Conservation (phyloP, 2,797 vertebrate species). For the Arctocebus calabarensis region DNA sequence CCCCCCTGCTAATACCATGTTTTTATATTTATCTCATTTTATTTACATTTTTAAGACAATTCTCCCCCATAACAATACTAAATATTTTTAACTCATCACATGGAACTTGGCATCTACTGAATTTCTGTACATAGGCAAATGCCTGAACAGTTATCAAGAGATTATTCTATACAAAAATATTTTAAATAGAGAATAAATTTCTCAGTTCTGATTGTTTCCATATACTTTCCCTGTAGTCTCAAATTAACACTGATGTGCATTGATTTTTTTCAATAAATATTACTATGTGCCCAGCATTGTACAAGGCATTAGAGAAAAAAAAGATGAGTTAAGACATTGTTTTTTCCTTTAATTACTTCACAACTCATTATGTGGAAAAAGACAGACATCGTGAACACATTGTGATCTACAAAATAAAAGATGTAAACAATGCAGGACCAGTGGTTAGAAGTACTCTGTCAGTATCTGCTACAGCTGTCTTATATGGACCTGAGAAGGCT, state of each 20-base stretch:
- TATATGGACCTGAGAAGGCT: neutral
- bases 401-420: neutral
- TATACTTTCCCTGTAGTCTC: neutral
- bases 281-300: neutral
- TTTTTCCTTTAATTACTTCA: slow-evolving; percentile 1
- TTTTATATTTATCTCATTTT: slow-evolving; percentile 49
- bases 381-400: neutral
- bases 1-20: neutral
- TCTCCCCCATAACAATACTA: neutral
- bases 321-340: neutral
- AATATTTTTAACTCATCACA: slow-evolving; percentile 24
- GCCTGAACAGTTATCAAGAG: slow-evolving; percentile 17
- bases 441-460: neutral
- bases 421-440: neutral
- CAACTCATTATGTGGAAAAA: neutral
- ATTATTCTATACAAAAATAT: neutral
- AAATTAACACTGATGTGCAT: neutral
- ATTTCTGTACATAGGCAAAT: slow-evolving; percentile 31
- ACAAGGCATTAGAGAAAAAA: neutral
- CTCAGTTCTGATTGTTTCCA: neutral
- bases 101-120: neutral
- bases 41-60: slow-evolving; percentile 52
- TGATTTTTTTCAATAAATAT: neutral
- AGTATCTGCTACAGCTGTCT: neutral
- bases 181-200: slow-evolving; percentile 17